Evolutionary conservation across 1,140 invertebrate genomes (phyloP).

Genomic region (Trachymyrmex cornetzi): DNA sequence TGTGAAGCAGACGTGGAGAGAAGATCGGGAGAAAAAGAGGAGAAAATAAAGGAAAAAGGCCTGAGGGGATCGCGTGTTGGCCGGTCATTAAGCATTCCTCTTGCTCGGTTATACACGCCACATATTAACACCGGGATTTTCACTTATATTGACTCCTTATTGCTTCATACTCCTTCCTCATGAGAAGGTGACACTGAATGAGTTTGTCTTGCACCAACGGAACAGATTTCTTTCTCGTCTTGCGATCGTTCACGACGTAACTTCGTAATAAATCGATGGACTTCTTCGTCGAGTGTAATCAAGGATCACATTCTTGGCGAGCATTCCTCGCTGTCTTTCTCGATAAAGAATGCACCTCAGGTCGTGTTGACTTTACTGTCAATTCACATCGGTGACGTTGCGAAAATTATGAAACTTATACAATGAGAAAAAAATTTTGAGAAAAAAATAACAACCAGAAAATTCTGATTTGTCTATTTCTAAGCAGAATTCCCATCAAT

Average conservation of each 20-base stretch:
- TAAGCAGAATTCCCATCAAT: too few relatives aligned
- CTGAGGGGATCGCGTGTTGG: slow-evolving; percentile 63
- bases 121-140: slow-evolving; percentile 71
- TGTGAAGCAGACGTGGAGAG: slow-evolving; percentile 14
- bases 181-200: background rate
- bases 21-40: slow-evolving; percentile 13
- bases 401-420: slow-evolving; percentile 1
- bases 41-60: slow-evolving; percentile 45
- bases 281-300: slow-evolving; percentile 29
- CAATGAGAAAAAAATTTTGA: too few relatives aligned
- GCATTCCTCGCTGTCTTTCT: background rate
- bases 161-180: background rate
- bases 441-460: too few relatives aligned
- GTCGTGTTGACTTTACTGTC: background rate
- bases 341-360: slow-evolving; percentile 9
- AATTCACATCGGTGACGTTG: background rate
- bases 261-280: slow-evolving; percentile 44
- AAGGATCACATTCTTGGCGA: slow-evolving; percentile 32
- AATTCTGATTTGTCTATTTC: too few relatives aligned
- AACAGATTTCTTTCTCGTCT: slow-evolving; percentile 14
- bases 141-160: slow-evolving; percentile 62
- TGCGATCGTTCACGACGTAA: slow-evolving; percentile 15
- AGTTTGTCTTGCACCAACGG: background rate
- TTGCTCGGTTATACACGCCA: slow-evolving; percentile 32
- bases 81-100: slow-evolving; percentile 60